Evolutionary conservation across 2,888 invertebrate species (phyloP), one percentile per base, ranked within the genome.

Genomic region (Dolichomitus sp.): DNA sequence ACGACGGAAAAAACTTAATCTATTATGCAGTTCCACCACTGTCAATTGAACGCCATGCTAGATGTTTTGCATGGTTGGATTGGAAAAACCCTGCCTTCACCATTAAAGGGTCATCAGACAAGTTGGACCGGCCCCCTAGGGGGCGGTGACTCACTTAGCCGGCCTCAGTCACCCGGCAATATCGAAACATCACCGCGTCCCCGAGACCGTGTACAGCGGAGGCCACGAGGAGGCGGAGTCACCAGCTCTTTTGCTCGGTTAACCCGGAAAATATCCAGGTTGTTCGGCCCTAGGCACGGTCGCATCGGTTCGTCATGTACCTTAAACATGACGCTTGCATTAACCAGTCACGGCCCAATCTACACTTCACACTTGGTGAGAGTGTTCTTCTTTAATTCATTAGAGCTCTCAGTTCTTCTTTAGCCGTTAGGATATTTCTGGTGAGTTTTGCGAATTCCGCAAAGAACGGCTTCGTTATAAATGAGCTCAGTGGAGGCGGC

Each of bases 171-270:
- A 42, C 12, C n/a, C 54, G 27, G 54, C 54, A 14, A 54, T 14
- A 54, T 23, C 12, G 54, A 27, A 23, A 27, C 27, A 0, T 9
- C 54, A 0, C 54, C 14, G 54, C 27, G 12, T 54, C 54, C 54
- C 54, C 12, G 50, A 4, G 50, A 17, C 7, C 19, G 50, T 50
- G 19, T 7, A 17, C 50, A 50, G 50, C 19, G 50, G 27, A 11
- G 54, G 54, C 54, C 23, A 27, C 54, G 27, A 2, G 54, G 27
- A 54, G 54, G 54, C 54, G 54, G 54, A 54, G 54, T 54, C 23
- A 54, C 54, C 54, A 54, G 54, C 27, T 27, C 11, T 54, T 12
- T 2, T 27, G 54, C 54, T 54, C 54, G 27, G 27, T 12, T 27
- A 54, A 12, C 27, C 54, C 27, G 11, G 14, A 54, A 54, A 12